Evolutionary conservation across 2,888 invertebrate genomes (phyloP).

Genomic region (Elysia crispata): DNA sequence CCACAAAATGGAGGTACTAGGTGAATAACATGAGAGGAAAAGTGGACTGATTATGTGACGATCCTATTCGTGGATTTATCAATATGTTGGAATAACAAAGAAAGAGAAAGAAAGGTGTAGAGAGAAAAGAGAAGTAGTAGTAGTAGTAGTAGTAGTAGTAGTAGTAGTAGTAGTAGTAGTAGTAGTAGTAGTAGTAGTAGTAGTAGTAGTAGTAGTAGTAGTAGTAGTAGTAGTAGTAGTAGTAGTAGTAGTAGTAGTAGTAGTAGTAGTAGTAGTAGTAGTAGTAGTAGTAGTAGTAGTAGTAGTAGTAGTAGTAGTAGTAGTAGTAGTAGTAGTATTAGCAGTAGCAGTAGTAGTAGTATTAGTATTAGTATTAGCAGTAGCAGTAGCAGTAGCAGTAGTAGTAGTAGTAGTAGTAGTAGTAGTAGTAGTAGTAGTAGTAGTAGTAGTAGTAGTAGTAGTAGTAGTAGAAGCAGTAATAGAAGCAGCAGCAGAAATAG

Average conservation of each 20-base stretch:
- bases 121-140: neutral
- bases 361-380: neutral
- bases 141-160: slow-evolving; percentile 9
- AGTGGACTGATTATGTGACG: too few species aligned
- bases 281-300: slow-evolving; percentile 9
- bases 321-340: slow-evolving; percentile 15
- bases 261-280: slow-evolving; percentile 9
- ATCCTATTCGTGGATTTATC: too few species aligned
- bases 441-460: too few species aligned
- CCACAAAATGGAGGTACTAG: too few species aligned
- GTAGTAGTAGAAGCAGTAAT: too few species aligned
- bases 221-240: neutral
- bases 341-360: slow-evolving; percentile 13
- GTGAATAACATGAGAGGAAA: too few species aligned
- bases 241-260: slow-evolving; percentile 9
- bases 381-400: slow-evolving; percentile 10
- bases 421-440: slow-evolving; percentile 17
- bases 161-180: slow-evolving; percentile 9
- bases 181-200: slow-evolving; percentile 4
- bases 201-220: neutral
- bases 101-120: neutral
- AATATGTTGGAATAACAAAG: neutral
- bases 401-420: slow-evolving; percentile 19
- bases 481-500: neutral
- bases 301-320: slow-evolving; percentile 17